These are phyloP conservation scores for Hemicrepidius hirtus DNA, from an alignment of 2,888 invertebrate genomes.

Conservation along the genomic window DNA sequence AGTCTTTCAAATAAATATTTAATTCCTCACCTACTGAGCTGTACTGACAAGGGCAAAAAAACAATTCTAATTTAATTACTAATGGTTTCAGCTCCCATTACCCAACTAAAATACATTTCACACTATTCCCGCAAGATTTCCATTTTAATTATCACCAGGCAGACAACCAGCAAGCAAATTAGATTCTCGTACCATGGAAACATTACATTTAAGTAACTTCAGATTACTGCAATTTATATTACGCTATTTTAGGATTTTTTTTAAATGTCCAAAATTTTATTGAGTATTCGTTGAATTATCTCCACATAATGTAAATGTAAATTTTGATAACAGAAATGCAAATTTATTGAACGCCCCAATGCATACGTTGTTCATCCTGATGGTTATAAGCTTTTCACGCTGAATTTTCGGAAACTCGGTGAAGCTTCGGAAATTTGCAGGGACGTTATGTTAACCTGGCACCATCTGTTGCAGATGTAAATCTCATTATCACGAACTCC, in stretches of 20 bases:
- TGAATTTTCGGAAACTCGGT: background rate
- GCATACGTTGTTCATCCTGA: conserved; percentile 19
- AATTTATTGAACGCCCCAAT: conserved; percentile 19
- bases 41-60: background rate
- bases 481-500: conserved; percentile 17
- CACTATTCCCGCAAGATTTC: conserved; percentile 25
- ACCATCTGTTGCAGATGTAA: conserved; percentile 24
- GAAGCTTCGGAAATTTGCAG: conserved; percentile 18
- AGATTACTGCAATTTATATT: background rate
- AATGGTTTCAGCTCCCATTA: conserved; percentile 15
- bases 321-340: conserved; percentile 16
- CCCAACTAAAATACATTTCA: conserved; percentile 14
- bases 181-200: conserved; percentile 4
- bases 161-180: conserved; percentile 27
- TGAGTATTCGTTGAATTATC: background rate
- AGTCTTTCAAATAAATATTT: no score
- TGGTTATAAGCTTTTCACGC: background rate
- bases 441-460: conserved; percentile 15
- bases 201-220: background rate
- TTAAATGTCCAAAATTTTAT: no score
- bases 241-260: no score
- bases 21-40: no score
- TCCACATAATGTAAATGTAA: conserved; percentile 5
- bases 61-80: background rate
- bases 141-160: conserved; percentile 9